Evolutionary conservation across 2,113 vertebrate species (phyloP).

Genomic region (Origma solitaria): DNA sequence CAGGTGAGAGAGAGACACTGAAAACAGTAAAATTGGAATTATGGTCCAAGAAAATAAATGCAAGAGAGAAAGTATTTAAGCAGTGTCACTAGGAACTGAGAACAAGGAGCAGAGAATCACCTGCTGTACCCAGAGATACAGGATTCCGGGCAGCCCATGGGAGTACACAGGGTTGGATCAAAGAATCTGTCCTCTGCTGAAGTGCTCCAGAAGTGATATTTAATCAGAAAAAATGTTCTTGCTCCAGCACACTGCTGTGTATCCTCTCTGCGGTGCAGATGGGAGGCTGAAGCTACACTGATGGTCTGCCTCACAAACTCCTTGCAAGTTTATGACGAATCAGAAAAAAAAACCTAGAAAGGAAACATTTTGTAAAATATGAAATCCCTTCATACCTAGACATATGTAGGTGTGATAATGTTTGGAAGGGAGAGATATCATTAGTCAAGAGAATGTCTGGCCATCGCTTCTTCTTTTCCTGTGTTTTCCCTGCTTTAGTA

Average conservation of each 20-base stretch:
- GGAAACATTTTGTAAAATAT: background rate
- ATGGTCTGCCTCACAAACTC: background rate
- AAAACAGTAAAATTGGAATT: background rate
- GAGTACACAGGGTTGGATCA: background rate
- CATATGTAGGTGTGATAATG: background rate
- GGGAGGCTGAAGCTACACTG: background rate
- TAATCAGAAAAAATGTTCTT: background rate
- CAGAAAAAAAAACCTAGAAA: background rate
- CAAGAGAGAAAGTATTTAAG: background rate
- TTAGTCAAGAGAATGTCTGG: background rate
- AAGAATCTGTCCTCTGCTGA: background rate
- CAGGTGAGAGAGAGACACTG: background rate
- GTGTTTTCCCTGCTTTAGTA: background rate
- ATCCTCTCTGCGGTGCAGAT: background rate
- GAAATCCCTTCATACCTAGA: no score
- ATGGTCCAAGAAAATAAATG: background rate
- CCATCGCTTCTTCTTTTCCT: background rate
- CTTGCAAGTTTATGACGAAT: background rate
- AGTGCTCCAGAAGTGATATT: background rate
- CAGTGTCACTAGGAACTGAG: background rate
- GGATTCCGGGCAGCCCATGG: background rate
- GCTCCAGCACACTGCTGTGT: background rate
- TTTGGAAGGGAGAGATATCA: background rate
- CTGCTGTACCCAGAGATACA: background rate
- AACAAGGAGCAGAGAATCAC: background rate